phyloP scores from a whole-genome alignment of 1,140 invertebrate species.

The Magallana angulata region DNA sequence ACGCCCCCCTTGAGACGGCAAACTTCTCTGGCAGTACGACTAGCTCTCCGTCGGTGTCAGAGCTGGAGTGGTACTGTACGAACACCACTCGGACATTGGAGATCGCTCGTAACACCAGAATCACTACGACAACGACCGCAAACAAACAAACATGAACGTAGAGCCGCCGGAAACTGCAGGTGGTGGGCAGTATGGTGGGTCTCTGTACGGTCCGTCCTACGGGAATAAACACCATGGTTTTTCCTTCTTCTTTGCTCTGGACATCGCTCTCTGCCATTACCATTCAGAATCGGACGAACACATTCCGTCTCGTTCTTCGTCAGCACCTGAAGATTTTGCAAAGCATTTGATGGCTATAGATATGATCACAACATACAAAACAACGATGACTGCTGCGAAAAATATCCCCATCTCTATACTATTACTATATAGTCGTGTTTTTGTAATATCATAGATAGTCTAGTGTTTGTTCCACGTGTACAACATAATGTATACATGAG shows the following conservation, averaged over 20 bases:
- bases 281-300: neutral
- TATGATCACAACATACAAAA: neutral
- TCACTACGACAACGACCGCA: slow-evolving; percentile 55
- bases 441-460: no score
- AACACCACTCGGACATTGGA: slow-evolving; percentile 64
- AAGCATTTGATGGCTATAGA: neutral
- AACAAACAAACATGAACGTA: slow-evolving; percentile 65
- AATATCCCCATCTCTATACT: neutral
- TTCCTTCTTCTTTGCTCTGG: slow-evolving; percentile 6
- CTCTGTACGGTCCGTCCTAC: slow-evolving; percentile 52
- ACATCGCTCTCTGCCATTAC: neutral
- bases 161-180: slow-evolving; percentile 62
- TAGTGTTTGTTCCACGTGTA: no score
- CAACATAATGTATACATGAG: no score
- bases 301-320: neutral
- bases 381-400: neutral
- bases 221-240: slow-evolving; percentile 59
- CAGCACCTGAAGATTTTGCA: neutral
- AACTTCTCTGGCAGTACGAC: slow-evolving; percentile 67
- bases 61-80: slow-evolving; percentile 65
- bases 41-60: slow-evolving; percentile 69
- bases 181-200: slow-evolving; percentile 60
- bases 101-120: slow-evolving; percentile 61
- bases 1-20: slow-evolving; percentile 57
- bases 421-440: no score